Base-by-base conservation (phyloP, 1,140 invertebrate genomes). In the Bombus affinis region DNA sequence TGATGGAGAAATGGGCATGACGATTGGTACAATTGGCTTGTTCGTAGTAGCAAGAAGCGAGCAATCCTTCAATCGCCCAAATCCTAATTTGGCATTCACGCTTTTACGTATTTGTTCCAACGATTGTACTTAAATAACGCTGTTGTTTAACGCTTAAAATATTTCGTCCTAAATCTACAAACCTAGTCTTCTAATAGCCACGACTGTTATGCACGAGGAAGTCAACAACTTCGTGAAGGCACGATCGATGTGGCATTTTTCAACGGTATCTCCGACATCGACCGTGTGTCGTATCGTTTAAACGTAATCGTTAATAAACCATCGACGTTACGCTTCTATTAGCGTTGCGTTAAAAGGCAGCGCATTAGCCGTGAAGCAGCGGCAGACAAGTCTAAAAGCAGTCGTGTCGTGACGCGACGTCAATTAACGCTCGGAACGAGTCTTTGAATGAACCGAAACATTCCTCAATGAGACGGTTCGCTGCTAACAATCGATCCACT, bases 371-470 rank as follows among this genome's bases (percentile, higher is more conserved):
- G 42, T 2, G n/a, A 22, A 57, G n/a, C 42, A n/a, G 9, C 25
- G 22, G 37, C 28, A 28, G 80, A 44, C 68, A 12, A 18, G 53
- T 18, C 70, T 74, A 57, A 72, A 42, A 22, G 25, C 47, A 22
- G 79, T 59, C 37, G 70, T 44, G 80, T 32, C 68, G 79, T 47
- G 80, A 74, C 70, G 71, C n/a, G 39, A 65, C 81, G 62, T 75
- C 71, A 75, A 82, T 75, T 75, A 82, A 15, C 57, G 39, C 13
- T 37, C 5, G 32, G 37, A 75, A n/a, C 66, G 35, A n/a, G 25
- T 28, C 13, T n/a, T 68, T 75, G 71, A 82, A 65, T 62, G 39
- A 47, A n/a, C 13, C 35, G 22, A 75, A 42, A 75, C 59, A 47
- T 65, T 37, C 8, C 32, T 71, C 35, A 53, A 53, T n/a, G 57